These are phyloP conservation scores for Dendrolimus houi DNA, from an alignment of 2,888 invertebrate genomes.

Conservation along the genomic window DNA sequence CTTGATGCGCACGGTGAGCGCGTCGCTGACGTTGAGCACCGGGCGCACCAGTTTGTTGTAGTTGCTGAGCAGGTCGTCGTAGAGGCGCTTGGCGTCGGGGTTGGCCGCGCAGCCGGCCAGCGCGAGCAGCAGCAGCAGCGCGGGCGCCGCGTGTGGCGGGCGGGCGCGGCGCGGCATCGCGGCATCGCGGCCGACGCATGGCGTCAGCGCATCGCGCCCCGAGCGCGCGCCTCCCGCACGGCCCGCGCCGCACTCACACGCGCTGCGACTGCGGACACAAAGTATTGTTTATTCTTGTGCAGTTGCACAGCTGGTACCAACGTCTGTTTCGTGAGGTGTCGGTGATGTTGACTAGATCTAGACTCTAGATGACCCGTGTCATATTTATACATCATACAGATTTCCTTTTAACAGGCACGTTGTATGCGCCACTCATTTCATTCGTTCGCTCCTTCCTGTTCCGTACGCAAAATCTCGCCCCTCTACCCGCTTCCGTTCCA, in stretches of 20 bases:
- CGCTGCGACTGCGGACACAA: neutral
- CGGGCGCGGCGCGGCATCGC: constrained; percentile 57
- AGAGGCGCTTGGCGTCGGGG: constrained; percentile 96
- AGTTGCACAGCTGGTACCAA: too few relatives aligned
- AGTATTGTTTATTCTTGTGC: too few relatives aligned
- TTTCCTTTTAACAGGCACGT: too few relatives aligned
- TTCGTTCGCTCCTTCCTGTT: too few relatives aligned
- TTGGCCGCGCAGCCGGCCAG: constrained; percentile 89
- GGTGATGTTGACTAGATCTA: too few relatives aligned
- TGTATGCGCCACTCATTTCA: too few relatives aligned
- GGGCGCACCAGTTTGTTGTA: constrained; percentile 98
- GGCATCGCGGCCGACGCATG: constrained; percentile 58
- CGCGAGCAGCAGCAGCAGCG: constrained; percentile 49
- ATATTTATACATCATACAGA: too few relatives aligned
- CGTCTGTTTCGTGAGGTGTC: too few relatives aligned
- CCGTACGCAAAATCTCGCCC: too few relatives aligned
- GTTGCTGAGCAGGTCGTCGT: constrained; percentile 95
- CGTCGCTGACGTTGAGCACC: constrained; percentile 96
- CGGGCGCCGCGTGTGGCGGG: constrained; percentile 36
- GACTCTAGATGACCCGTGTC: too few relatives aligned
- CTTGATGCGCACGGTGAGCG: constrained; percentile 96
- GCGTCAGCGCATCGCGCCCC: constrained; percentile 55
- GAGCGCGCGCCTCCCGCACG: constrained; percentile 20
- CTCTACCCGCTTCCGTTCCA: too few relatives aligned
- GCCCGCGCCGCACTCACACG: constrained; percentile 7